Evolutionary conservation across 1,140 invertebrate species (phyloP), one percentile per base, ranked within the genome.

Genomic region (Cotesia typhae): DNA sequence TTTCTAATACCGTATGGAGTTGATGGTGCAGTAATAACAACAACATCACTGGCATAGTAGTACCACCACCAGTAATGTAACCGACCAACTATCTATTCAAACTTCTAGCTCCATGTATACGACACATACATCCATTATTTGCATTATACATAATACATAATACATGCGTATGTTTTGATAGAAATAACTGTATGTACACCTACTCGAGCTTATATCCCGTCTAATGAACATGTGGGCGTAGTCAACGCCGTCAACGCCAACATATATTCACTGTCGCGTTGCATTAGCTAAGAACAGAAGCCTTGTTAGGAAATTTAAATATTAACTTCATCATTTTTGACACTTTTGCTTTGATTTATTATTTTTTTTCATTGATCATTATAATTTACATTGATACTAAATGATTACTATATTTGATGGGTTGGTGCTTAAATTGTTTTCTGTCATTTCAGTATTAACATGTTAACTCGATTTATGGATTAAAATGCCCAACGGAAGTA

Each of bases 1-100:
- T 86, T 85, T 86, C 84, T 85, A 86, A 84, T 79, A 75, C 77
- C 76, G 37, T 12, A 74, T 74, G 74, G 66, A 74, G 73, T 75
- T 78, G 70, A 53, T 64, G 69, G 69, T 71, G 68, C 65, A 67
- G 41, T 52, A n/a, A 57, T 57, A 17, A 20, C 53, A 17, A 57
- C 53, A 57, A n/a, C 53, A 57, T 12, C 53, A 17, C 1, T 52
- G 7, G 51, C 51, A n/a, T 52, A 10, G 51, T n/a, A 52, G 7
- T 52, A 52, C 51, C 9, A 17, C 17, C 38, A 47, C 6, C 5
- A 41, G 5, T 9, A 41, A 41, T 41, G 38, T 41, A 41, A 10
- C 41, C 41, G 10, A 47, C 6, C 64, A 36, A 66, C 64, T 51
- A 66, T 28, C 68, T 71, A 71, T 64, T 61, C 60, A 52, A 59